These are phyloP conservation scores for Zosterops hypoxanthus DNA, from an alignment of 2,113 vertebrate species.

Conservation along the genomic window DNA sequence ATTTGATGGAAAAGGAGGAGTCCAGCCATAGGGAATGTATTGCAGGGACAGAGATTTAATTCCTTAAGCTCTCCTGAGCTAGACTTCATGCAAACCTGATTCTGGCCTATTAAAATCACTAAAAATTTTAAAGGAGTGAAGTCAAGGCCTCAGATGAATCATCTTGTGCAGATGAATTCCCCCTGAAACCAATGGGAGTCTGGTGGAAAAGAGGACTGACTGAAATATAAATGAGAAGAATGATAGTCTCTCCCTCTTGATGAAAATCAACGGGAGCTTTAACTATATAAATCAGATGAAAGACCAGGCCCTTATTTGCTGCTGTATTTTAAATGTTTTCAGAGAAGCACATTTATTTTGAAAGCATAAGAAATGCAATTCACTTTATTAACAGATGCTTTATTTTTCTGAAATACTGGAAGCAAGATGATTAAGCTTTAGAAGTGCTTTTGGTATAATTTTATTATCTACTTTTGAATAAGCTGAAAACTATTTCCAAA, in stretches of 20 bases:
- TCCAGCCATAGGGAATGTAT: background rate
- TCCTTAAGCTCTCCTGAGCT: background rate
- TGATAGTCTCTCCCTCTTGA: background rate
- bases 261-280: background rate
- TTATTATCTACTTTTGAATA: background rate
- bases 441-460: background rate
- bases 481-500: slow-evolving; percentile 8
- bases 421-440: background rate
- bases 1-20: background rate
- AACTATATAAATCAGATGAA: background rate
- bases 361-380: slow-evolving; percentile 30
- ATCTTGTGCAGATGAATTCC: background rate
- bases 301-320: background rate
- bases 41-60: background rate
- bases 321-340: slow-evolving; percentile 12
- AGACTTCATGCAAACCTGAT: background rate
- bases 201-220: background rate
- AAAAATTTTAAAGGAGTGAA: background rate
- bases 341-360: slow-evolving; percentile 42
- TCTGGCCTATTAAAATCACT: background rate
- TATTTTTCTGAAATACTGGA: background rate
- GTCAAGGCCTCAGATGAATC: background rate
- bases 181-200: background rate
- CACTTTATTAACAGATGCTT: background rate
- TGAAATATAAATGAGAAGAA: background rate